phyloP scores from a whole-genome alignment of 37 sponge, comb jelly and placozoan species.

The Aplysina aerophoba region DNA sequence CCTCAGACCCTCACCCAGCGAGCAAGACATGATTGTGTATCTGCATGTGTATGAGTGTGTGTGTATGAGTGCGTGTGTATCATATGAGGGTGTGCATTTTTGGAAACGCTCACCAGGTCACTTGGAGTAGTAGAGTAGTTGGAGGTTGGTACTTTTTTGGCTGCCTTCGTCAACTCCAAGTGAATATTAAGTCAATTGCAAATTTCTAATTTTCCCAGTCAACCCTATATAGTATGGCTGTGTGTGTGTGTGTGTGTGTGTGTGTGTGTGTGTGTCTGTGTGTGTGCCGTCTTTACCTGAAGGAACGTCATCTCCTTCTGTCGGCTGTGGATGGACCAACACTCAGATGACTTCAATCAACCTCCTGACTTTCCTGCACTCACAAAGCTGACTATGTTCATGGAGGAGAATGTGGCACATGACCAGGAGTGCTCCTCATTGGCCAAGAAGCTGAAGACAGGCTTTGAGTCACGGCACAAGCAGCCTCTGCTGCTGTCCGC shows the following conservation, averaged over 20 bases:
- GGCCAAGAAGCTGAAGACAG: not conserved
- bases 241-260: slow-evolving; percentile 35
- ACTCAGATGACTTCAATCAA: slow-evolving; percentile 42
- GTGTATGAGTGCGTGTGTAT: too few species aligned
- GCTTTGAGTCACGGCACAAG: not conserved
- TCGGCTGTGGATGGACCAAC: slow-evolving; percentile 74
- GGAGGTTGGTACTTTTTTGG: too few species aligned
- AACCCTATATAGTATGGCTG: too few species aligned
- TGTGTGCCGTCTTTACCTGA: not conserved
- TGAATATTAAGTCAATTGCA: too few species aligned
- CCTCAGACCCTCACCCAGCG: too few species aligned
- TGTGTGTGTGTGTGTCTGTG: slow-evolving; percentile 39
- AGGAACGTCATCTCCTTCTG: slow-evolving; percentile 57
- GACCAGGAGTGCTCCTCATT: not conserved
- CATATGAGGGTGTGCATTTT: too few species aligned
- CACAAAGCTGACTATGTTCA: slow-evolving; percentile 25
- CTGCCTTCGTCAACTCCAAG: too few species aligned
- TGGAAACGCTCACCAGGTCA: too few species aligned
- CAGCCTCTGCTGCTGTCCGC: not conserved
- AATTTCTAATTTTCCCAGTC: too few species aligned
- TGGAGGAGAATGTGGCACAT: not conserved
- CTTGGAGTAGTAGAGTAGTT: too few species aligned
- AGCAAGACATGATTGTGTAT: too few species aligned
- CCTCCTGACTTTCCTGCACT: slow-evolving; percentile 20
- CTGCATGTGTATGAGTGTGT: too few species aligned